Base-by-base conservation (phyloP, 2,888 invertebrate genomes). In the Sycophila texana region DNA sequence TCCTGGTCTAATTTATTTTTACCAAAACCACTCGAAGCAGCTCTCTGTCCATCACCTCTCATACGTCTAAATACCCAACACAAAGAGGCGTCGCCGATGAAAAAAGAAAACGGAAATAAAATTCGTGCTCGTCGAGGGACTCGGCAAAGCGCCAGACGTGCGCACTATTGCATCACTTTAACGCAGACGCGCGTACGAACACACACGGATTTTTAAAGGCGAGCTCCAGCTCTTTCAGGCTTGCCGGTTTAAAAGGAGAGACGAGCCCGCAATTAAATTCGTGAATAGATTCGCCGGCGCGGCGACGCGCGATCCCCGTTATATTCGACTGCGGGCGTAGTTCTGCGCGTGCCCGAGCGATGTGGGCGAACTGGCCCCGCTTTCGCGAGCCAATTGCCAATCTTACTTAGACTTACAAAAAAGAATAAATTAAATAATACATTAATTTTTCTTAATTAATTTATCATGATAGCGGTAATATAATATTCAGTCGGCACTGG, bases 251-350 rank as follows among this genome's bases (percentile, higher is more conserved):
- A 77, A 77, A 72, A 72, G 30, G 51, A 60, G 58, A 77, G 49
- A 49, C 16, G 55, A 63, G 65, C 49, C 39, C 22, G 68, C 58
- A 68, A 74, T 79, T 79, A 70, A 74, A 79, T 79, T 79, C 70
- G 65, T 53, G 63, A 74, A 79, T 68, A 78, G 57, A 78, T 68
- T 73, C n/a, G 26, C 49, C 16, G 10, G 39, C 63, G 2, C 16
- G 30, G 53, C 22, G 55, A 30, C 58, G 58, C 12, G 58, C 60
- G 60, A 22, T 20, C 26, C 4, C 30, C n/a, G n/a, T 39, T 10
- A 39, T 10, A 10, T 39, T 39, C 5, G 39, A 7, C 39, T 39
- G 39, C 39, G 4, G 39, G 39, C 30, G 30, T 4, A 30, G 2
- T 2, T 30, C 5, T 30, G 30, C 7, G 10, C 10, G 39, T 39